A percentile compares a stretch with the other conserved stretches of the same genome.
phyloP scores from a whole-genome alignment of 2,113 vertebrate genomes.

The Colistium nudipinnis region DNA sequence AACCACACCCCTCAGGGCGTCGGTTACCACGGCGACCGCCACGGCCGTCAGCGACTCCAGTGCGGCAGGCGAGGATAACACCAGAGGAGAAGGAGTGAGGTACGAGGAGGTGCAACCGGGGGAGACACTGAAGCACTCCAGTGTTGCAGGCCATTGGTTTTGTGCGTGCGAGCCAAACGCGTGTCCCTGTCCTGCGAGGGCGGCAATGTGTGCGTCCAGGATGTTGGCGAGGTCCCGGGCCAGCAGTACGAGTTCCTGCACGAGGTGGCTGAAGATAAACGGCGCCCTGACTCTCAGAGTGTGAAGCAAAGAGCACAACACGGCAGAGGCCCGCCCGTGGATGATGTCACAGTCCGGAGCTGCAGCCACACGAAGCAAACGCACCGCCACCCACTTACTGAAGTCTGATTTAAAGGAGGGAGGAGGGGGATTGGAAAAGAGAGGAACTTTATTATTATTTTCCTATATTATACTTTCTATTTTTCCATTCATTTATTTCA shows the following conservation, averaged over 20 bases:
- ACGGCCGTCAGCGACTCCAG: conserved; percentile 85
- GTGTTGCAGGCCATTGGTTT: conserved; percentile 84
- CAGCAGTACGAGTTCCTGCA: conserved; percentile 85
- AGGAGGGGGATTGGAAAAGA: neutral
- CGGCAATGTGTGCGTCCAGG: conserved; percentile 69
- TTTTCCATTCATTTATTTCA: too few relatives aligned
- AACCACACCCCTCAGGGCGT: conserved; percentile 83
- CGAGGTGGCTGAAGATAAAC: conserved; percentile 85
- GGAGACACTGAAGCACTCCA: conserved; percentile 81
- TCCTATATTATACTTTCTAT: too few relatives aligned
- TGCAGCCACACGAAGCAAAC: conserved; percentile 90
- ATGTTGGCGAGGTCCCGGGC: conserved; percentile 85
- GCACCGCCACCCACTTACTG: conserved; percentile 92
- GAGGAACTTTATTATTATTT: too few relatives aligned
- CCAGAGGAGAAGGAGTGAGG: conserved; percentile 85
- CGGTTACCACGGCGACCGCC: conserved; percentile 81
- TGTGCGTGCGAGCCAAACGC: conserved; percentile 2
- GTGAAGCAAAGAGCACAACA: conserved; percentile 90
- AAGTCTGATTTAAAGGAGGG: conserved; percentile 83
- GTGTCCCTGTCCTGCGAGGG: conserved; percentile 23
- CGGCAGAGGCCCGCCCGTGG: conserved; percentile 86
- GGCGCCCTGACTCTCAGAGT: conserved; percentile 88
- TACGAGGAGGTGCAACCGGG: conserved; percentile 69
- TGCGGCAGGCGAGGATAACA: conserved; percentile 81
- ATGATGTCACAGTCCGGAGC: conserved; percentile 87